Conservation (phyloP, 2,888 invertebrate species). For the Pherbina coryleti region DNA sequence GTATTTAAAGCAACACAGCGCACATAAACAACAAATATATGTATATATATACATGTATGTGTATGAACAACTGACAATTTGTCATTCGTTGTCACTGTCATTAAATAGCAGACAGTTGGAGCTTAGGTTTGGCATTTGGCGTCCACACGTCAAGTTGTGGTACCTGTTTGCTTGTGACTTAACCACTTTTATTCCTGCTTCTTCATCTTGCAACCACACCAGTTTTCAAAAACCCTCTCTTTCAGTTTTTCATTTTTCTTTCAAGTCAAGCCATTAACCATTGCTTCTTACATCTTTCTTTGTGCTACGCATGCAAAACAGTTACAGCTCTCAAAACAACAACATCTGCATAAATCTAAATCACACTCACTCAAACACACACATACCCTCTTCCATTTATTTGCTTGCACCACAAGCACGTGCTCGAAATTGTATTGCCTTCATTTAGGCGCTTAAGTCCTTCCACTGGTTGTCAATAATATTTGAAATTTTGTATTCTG, state of each 20-base stretch:
- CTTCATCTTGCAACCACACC: too few species aligned
- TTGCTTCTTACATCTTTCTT: background rate
- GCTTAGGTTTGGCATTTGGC: too few species aligned
- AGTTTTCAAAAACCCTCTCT: background rate
- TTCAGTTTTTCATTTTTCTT: background rate
- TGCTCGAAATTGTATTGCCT: slow-evolving; percentile 19
- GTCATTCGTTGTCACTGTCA: too few species aligned
- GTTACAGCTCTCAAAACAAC: background rate
- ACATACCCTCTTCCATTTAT: background rate
- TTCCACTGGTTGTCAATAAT: background rate
- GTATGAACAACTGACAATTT: too few species aligned
- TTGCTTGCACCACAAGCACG: background rate
- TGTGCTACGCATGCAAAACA: slow-evolving; percentile 20
- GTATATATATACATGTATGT: too few species aligned
- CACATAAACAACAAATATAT: too few species aligned
- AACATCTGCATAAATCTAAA: background rate
- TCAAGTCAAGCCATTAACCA: background rate
- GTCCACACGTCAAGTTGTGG: too few species aligned
- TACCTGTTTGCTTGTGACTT: too few species aligned
- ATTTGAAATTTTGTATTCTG: background rate
- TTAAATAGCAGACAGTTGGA: too few species aligned
- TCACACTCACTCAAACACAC: background rate
- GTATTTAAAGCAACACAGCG: too few species aligned
- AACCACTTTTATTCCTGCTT: too few species aligned
- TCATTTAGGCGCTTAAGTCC: slow-evolving; percentile 10